phyloP scores from a whole-genome alignment of 1,140 invertebrate species.

The Drosophila repletoides region DNA sequence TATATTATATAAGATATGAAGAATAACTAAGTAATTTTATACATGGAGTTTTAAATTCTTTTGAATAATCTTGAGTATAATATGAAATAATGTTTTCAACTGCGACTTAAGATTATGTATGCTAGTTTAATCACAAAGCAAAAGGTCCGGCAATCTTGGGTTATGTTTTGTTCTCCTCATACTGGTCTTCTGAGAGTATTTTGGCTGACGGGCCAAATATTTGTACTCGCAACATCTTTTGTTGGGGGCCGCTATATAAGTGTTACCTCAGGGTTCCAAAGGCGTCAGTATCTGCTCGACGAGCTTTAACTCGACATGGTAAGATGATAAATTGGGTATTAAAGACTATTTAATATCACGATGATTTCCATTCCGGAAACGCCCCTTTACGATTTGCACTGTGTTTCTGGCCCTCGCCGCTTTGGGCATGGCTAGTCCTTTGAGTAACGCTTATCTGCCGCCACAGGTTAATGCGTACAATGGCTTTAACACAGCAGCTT shows the following conservation, averaged over 20 bases:
- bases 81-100: too few species aligned
- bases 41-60: too few species aligned
- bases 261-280: constrained; percentile 20
- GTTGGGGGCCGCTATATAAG: constrained; percentile 60
- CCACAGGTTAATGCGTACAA: constrained; percentile 48
- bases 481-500: constrained; percentile 39
- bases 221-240: constrained; percentile 46
- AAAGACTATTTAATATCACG: not conserved
- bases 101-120: not conserved
- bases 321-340: constrained; percentile 1
- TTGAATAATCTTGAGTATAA: too few species aligned
- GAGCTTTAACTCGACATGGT: constrained; percentile 34
- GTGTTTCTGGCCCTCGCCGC: constrained; percentile 33
- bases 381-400: constrained; percentile 20
- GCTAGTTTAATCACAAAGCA: constrained; percentile 2
- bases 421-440: constrained; percentile 24
- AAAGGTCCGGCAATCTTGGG: constrained; percentile 20
- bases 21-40: too few species aligned
- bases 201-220: constrained; percentile 22
- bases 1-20: too few species aligned
- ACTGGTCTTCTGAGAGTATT: constrained; percentile 18
- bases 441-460: constrained; percentile 57
- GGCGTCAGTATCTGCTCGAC: constrained; percentile 49
- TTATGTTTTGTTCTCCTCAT: constrained; percentile 56
- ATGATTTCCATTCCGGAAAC: constrained; percentile 14